Evolutionary conservation across 2,888 invertebrate species (phyloP), one percentile per base, ranked within the genome.

Genomic region (Thecophora atra): DNA sequence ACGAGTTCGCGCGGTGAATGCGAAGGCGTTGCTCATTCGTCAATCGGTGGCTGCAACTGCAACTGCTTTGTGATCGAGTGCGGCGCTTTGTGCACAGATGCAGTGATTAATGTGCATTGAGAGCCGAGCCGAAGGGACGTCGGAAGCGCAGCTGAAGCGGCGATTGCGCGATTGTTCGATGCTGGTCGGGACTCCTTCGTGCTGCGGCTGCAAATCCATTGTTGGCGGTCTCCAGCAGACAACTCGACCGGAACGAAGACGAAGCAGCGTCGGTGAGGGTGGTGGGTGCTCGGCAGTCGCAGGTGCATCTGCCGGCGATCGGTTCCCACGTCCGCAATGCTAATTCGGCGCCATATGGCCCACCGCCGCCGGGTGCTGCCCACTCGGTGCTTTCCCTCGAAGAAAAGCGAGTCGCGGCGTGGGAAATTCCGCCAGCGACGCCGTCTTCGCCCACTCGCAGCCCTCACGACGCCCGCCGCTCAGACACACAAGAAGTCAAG

Each of bases 71-170:
- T 19, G 37, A 54, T 54, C 17, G 37, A 54, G 21, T 67, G 24
- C 54, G 13, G 3, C 52, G 28, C n/a, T 51, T 37, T 19, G 63
- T 42, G 26, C 54, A 37, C 52, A 21, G 26, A 17, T 54, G 52
- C 67, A 11, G 51, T 69, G 69, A 69, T 69, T 62, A 69, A 69
- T 69, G 60, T 17, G 7, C 28, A 42, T 19, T 52, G 52, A 28
- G 52, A 65, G 47, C 26, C 8, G 60, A 68, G 42, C 13, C n/a
- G 69, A 24, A 24, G 24, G 21, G 56, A 21, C 42, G 30, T n/a
- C 24, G 21, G 21, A 56, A 21, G 54, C 69, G 8, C 5, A 28
- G 63, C 42, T 30, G 47, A 62, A 70, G 70, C 51, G 52, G 28
- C 26, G 19, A 15, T 37, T 15, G 13, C 1, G 64, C 24, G 15